These are phyloP conservation scores for Hypanus sabinus DNA, from an alignment of 2,113 vertebrate genomes.

Conservation along the genomic window DNA sequence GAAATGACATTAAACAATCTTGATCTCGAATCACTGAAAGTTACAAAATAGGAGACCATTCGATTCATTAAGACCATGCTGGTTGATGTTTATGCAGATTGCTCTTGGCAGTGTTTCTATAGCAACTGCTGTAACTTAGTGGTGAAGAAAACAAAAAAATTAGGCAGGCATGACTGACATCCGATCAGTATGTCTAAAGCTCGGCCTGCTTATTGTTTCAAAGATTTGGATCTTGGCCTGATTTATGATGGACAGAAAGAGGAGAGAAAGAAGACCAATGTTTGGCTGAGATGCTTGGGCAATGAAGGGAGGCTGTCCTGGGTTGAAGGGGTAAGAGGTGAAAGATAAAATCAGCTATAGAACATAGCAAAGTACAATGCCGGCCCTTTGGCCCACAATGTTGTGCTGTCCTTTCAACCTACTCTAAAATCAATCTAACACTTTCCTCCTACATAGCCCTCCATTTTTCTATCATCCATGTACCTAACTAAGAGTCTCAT, in stretches of 20 bases:
- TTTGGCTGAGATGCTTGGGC: background rate
- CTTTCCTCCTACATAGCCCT: too few species aligned
- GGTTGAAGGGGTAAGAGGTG: background rate
- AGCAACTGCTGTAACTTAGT: background rate
- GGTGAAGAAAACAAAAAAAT: background rate
- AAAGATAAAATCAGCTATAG: background rate
- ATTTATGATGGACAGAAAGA: background rate
- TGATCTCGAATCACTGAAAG: too few species aligned
- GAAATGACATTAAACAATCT: too few species aligned
- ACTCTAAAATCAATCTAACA: too few species aligned
- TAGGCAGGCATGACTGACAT: background rate
- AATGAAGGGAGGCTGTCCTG: background rate
- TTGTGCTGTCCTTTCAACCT: too few species aligned
- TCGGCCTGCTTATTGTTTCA: background rate
- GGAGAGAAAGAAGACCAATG: background rate
- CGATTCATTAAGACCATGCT: too few species aligned
- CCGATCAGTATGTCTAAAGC: background rate
- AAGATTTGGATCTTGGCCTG: background rate
- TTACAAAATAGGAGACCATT: too few species aligned
- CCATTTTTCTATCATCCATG: too few species aligned
- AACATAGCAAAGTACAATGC: too few species aligned
- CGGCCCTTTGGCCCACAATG: too few species aligned
- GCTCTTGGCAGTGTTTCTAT: background rate
- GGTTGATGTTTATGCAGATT: background rate
- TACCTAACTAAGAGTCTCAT: too few species aligned